These are phyloP conservation scores for Pocillopora grandis DNA, from an alignment of 92 coral and sea anemone genomes.

Conservation along the genomic window DNA sequence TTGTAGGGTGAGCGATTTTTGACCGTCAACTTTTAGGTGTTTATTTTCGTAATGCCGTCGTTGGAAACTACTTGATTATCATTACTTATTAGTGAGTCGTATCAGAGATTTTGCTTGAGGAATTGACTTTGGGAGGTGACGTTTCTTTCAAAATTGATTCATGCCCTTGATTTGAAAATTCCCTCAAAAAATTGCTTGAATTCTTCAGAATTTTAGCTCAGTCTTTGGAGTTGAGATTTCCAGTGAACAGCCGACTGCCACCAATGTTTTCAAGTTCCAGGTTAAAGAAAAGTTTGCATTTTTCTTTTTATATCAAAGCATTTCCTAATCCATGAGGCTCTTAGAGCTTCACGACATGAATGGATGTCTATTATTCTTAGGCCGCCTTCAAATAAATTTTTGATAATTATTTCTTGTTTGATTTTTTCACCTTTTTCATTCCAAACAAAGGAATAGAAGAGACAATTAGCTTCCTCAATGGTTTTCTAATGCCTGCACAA, in stretches of 20 bases:
- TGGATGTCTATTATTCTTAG: conserved; percentile 16
- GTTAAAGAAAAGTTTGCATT: conserved; percentile 34
- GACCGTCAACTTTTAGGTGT: too few species aligned
- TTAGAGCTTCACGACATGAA: conserved; percentile 30
- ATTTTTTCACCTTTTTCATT: conserved; percentile 46
- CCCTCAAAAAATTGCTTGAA: too few species aligned
- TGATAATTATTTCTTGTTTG: conserved; percentile 11
- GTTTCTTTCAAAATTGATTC: too few species aligned
- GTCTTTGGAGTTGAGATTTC: conserved; percentile 25
- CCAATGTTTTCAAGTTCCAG: background rate
- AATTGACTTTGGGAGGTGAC: too few species aligned
- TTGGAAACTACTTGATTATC: too few species aligned
- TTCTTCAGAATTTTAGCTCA: too few species aligned
- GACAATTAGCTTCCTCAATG: conserved; percentile 6
- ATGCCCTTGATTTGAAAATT: too few species aligned
- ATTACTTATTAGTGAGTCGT: too few species aligned
- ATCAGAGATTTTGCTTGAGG: too few species aligned
- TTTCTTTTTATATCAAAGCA: conserved; percentile 30
- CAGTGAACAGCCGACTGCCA: background rate
- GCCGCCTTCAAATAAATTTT: conserved; percentile 9
- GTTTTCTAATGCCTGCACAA: background rate
- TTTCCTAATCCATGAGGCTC: conserved; percentile 30
- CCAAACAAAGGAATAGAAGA: conserved; percentile 25
- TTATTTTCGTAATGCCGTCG: too few species aligned
- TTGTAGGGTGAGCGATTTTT: too few species aligned